Conservation (phyloP, 92 coral and sea anemone species). For the Galaxea fascicularis region DNA sequence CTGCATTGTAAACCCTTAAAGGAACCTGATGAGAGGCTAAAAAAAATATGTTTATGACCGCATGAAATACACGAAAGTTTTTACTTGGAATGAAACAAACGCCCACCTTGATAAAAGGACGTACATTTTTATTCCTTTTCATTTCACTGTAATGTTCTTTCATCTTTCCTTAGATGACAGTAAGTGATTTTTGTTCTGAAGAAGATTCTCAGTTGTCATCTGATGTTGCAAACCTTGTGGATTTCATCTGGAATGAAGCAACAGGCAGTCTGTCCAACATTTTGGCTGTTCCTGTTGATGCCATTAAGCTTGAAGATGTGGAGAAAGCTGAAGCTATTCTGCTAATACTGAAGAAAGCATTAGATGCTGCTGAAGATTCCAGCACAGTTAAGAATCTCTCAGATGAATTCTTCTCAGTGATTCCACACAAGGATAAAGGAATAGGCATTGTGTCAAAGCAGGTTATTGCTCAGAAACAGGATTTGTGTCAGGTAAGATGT, state of each 20-base stretch:
- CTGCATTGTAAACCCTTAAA: too few relatives aligned
- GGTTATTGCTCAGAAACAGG: constrained; percentile 89
- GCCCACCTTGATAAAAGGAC: neutral
- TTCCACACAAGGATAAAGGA: constrained; percentile 71
- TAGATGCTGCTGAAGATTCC: constrained; percentile 40
- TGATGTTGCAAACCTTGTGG: constrained; percentile 77
- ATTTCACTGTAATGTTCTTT: neutral
- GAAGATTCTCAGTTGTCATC: constrained; percentile 71
- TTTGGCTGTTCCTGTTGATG: constrained; percentile 74
- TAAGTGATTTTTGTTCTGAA: constrained; percentile 49
- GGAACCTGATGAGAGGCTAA: too few relatives aligned
- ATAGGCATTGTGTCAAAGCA: constrained; percentile 61
- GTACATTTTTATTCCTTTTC: neutral
- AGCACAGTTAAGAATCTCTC: constrained; percentile 56
- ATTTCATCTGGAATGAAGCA: constrained; percentile 93
- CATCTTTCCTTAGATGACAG: constrained; percentile 45
- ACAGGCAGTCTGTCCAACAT: constrained; percentile 75
- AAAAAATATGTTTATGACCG: too few relatives aligned
- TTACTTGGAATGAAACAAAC: too few relatives aligned
- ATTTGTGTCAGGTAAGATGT: constrained; percentile 84
- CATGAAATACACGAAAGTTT: too few relatives aligned
- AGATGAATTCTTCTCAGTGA: constrained; percentile 80
- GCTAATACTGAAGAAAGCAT: constrained; percentile 65
- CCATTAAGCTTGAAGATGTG: constrained; percentile 82
- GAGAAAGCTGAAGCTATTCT: constrained; percentile 92